A percentile compares a stretch with the other conserved stretches of the same genome.
Conservation (phyloP, 2,888 invertebrate species). For the Nemotelus pantherinus region DNA sequence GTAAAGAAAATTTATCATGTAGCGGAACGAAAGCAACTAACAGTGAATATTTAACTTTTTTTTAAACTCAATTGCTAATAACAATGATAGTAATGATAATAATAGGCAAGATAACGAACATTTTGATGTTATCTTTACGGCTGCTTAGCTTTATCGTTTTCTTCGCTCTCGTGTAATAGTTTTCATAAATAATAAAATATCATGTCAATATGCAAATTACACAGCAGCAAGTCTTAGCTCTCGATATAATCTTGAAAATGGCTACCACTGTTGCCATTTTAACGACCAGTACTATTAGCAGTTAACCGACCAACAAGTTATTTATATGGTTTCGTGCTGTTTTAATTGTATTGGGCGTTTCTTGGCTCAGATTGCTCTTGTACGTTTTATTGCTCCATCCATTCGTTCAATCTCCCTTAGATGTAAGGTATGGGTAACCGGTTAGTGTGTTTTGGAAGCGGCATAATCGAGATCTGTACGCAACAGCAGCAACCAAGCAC, state of each 20-base stretch:
- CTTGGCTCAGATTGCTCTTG: conserved; percentile 17
- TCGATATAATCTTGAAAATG: conserved; percentile 27
- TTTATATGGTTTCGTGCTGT: conserved; percentile 13
- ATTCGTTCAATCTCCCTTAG: conserved; percentile 2
- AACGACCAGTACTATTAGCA: not conserved
- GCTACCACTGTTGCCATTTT: conserved; percentile 38
- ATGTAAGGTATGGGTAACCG: conserved; percentile 10
- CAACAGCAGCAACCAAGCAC: not conserved
- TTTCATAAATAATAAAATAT: conserved; percentile 28
- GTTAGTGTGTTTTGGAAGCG: not conserved
- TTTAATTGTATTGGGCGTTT: conserved; percentile 39
- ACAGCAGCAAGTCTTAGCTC: not conserved
- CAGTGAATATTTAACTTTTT: conserved; percentile 11
- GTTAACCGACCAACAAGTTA: conserved; percentile 24
- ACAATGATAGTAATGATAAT: no score
- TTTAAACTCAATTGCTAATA: no score
- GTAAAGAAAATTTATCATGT: not conserved
- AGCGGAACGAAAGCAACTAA: conserved; percentile 30
- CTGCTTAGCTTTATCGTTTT: not conserved
- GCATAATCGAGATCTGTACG: not conserved
- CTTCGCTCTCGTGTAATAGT: not conserved
- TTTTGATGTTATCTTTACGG: not conserved
- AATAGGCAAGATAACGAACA: no score
- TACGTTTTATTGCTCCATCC: conserved; percentile 9
- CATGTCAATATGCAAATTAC: conserved; percentile 37